Conservation (phyloP, 2,888 invertebrate genomes). For the Pharmacophagus antenor region DNA sequence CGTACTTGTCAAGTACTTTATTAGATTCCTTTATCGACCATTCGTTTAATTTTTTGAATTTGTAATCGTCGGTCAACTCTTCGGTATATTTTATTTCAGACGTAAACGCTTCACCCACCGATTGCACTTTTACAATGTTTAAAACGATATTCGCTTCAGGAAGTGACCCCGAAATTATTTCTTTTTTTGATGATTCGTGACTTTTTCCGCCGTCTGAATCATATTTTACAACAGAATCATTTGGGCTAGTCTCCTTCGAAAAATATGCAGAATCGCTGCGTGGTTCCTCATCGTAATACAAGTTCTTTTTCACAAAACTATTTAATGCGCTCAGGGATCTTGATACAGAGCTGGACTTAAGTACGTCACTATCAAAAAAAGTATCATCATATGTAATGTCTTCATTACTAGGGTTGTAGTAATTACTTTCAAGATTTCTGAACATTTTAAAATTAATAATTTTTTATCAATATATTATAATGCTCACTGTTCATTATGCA, state of each 20-base stretch:
- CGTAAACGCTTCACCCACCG: slow-evolving; percentile 11
- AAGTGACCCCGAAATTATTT: slow-evolving; percentile 18
- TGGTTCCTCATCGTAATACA: slow-evolving; percentile 56
- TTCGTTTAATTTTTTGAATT: slow-evolving; percentile 55
- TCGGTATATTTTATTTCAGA: slow-evolving; percentile 37
- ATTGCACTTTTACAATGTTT: slow-evolving; percentile 26
- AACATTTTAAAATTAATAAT: slow-evolving; percentile 47
- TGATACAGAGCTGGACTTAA: slow-evolving; percentile 60
- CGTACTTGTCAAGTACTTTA: slow-evolving; percentile 28
- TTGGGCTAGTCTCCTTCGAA: slow-evolving; percentile 71
- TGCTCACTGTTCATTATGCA: slow-evolving; percentile 42
- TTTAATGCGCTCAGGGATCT: slow-evolving; percentile 69
- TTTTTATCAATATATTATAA: slow-evolving; percentile 37
- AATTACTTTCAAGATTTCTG: slow-evolving; percentile 37
- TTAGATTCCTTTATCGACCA: slow-evolving; percentile 32
- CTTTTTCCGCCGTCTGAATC: slow-evolving; percentile 64
- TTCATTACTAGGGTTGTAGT: slow-evolving; percentile 33
- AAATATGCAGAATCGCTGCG: slow-evolving; percentile 60
- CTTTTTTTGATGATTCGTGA: slow-evolving; percentile 46
- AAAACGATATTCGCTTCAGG: slow-evolving; percentile 16
- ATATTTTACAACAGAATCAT: slow-evolving; percentile 59
- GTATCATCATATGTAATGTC: slow-evolving; percentile 56
- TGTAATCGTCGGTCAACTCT: slow-evolving; percentile 66
- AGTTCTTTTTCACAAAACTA: slow-evolving; percentile 69
- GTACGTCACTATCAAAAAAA: slow-evolving; percentile 66